These are phyloP conservation scores for Caenorhabditis afra DNA, from an alignment of 2,888 invertebrate species.

Conservation along the genomic window DNA sequence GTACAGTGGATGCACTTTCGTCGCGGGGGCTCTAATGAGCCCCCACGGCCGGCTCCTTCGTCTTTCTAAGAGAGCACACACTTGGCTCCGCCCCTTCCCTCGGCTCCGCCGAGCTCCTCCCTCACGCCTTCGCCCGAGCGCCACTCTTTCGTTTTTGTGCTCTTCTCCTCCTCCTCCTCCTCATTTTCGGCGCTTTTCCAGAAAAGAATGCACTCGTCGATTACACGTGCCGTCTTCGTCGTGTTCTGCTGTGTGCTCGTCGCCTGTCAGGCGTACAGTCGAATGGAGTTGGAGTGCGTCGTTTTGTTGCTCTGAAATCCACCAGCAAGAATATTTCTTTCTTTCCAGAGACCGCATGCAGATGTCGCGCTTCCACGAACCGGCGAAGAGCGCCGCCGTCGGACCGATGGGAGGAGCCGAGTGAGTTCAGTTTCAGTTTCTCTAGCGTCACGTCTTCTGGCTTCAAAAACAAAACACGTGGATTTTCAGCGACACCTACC, in stretches of 20 bases:
- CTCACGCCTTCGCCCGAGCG: no score
- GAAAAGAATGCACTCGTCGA: conserved; percentile 32
- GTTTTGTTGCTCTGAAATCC: no score
- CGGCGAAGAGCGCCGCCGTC: conserved; percentile 47
- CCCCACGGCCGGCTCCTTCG: conserved; percentile 8
- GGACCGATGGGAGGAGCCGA: conserved; percentile 36
- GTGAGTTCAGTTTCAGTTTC: conserved; percentile 44
- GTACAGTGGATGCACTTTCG: background rate
- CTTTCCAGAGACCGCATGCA: conserved; percentile 55
- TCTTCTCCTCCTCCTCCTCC: background rate
- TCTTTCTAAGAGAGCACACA: no score
- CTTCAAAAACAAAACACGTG: no score
- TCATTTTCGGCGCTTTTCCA: conserved; percentile 7
- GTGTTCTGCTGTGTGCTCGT: conserved; percentile 38
- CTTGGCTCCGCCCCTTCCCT: no score
- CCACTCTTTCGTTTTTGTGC: conserved; percentile 10
- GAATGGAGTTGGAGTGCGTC: conserved; percentile 55
- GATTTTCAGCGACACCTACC: conserved; percentile 50
- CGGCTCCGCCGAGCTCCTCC: no score
- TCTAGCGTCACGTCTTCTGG: no score
- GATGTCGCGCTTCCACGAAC: conserved; percentile 60
- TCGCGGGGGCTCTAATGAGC: no score
- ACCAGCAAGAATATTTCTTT: no score
- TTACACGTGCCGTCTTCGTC: conserved; percentile 36
- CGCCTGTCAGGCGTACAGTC: conserved; percentile 40